Base-by-base conservation (phyloP, 2,797 vertebrate genomes). In the Gymnodraco acuticeps region DNA sequence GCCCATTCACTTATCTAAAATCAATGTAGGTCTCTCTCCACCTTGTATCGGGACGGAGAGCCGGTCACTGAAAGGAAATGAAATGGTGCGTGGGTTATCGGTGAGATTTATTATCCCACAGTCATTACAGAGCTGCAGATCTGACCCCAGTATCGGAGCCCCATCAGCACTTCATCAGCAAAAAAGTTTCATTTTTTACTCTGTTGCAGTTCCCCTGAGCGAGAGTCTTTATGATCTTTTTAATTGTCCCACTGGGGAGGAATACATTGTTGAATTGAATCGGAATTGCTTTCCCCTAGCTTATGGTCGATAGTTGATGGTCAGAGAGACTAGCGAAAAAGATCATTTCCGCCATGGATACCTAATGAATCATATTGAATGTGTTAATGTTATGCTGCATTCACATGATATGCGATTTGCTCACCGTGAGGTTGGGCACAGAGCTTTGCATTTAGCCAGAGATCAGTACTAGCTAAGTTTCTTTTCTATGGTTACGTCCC, bases 1-100 rank as follows among this genome's bases (percentile, higher is more conserved):
- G 1, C 33, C 10, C 8, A 23, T 61, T 71, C 64, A 51, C 20
- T 68, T 27, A 62, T 71, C 71, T 23, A 10, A 73, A 81, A 78
- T 83, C 80, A 51, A 48, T 83, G 41, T 0, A 16, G 31, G 5
- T 50, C 53, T 41, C 23, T 75, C 20, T 61, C 33, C 55, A 19
- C n/a, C 4, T n/a, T 54, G 27, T 23, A 13, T 41, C 17, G 11
- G 13, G 4, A 17, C 20, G 42, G 51, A 43, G 51, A 42, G 5
- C 38, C 64, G 62, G 33, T 58, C 17, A 1, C 2, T 23, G 17
- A 66, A n/a, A 45, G 10, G 50, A 64, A 70, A 78, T 73, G 16
- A 67, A 63, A 66, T n/a, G 31, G 38, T 55, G 61, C 42, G n/a
- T 55, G 58, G 43, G 15, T 74, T 16, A 52, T 3, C 5, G 3